phyloP scores from a whole-genome alignment of 2,113 vertebrate genomes.

The Aplodontia rufa region DNA sequence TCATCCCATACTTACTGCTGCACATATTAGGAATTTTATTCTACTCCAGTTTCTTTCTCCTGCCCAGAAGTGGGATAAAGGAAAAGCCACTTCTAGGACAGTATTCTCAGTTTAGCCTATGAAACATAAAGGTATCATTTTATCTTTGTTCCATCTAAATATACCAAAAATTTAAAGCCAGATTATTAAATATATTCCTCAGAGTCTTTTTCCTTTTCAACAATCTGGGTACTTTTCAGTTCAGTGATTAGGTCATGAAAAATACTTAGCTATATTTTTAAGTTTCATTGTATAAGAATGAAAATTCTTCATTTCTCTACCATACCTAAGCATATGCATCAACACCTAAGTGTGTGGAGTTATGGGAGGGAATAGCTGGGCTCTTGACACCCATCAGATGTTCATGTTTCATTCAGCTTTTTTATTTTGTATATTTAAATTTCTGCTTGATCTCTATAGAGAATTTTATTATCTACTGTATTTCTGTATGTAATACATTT shows the following conservation, averaged over 20 bases:
- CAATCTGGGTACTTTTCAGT: neutral
- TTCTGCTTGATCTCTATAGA: neutral
- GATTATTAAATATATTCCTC: neutral
- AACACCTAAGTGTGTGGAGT: rapidly evolving
- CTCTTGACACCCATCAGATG: neutral
- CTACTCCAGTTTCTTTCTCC: neutral
- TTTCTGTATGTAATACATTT: neutral
- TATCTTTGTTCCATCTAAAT: neutral
- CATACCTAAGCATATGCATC: neutral
- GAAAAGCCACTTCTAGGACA: neutral
- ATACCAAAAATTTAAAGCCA: neutral
- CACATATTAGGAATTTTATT: no score
- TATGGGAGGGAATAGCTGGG: neutral
- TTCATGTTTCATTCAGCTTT: neutral
- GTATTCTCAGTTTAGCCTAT: neutral
- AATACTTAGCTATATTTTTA: neutral
- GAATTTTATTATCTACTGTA: neutral
- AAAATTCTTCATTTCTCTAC: neutral
- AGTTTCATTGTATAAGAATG: neutral
- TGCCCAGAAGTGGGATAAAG: neutral
- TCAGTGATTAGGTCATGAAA: neutral
- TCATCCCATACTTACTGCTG: neutral
- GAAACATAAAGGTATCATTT: neutral
- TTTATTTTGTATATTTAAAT: neutral
- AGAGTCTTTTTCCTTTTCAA: neutral